phyloP scores from a whole-genome alignment of 1,140 invertebrate genomes.

The Anoplolepis gracilipes region DNA sequence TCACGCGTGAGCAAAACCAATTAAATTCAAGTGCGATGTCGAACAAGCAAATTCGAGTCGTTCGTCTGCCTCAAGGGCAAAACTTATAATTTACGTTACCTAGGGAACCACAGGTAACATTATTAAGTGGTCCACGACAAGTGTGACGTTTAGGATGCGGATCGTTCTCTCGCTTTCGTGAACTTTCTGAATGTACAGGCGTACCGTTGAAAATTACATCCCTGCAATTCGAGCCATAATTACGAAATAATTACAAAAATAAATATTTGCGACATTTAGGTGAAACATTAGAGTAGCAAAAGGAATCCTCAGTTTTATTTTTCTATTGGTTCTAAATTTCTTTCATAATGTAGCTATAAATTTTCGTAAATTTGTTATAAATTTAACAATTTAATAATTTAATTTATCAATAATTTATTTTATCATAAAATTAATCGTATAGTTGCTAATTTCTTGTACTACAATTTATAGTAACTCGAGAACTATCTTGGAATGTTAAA shows the following conservation, averaged over 20 bases:
- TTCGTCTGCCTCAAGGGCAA: slow-evolving; percentile 21
- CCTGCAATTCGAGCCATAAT: slow-evolving; percentile 13
- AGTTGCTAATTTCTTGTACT: neutral
- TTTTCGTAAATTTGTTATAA: neutral
- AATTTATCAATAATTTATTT: neutral
- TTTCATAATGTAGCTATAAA: neutral
- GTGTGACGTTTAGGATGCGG: slow-evolving; percentile 20
- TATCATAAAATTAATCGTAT: neutral
- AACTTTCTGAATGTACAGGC: slow-evolving; percentile 5
- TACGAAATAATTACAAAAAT: slow-evolving; percentile 14
- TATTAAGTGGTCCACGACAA: slow-evolving; percentile 40
- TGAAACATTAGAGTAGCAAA: neutral
- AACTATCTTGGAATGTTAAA: slow-evolving; percentile 28
- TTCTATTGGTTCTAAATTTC: neutral
- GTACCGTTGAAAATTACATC: slow-evolving; percentile 35
- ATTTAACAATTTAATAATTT: neutral
- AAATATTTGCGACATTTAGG: neutral
- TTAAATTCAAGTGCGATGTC: slow-evolving; percentile 23
- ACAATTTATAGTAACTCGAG: slow-evolving; percentile 9
- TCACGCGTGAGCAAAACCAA: slow-evolving; percentile 24
- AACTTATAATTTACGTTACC: slow-evolving; percentile 55
- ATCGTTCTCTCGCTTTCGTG: slow-evolving; percentile 33
- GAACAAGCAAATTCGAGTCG: slow-evolving; percentile 39
- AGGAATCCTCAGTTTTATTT: neutral
- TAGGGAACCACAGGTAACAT: slow-evolving; percentile 32